Evolutionary conservation across 2,113 vertebrate genomes (phyloP).

Genomic region (Bambusicola thoracicus): DNA sequence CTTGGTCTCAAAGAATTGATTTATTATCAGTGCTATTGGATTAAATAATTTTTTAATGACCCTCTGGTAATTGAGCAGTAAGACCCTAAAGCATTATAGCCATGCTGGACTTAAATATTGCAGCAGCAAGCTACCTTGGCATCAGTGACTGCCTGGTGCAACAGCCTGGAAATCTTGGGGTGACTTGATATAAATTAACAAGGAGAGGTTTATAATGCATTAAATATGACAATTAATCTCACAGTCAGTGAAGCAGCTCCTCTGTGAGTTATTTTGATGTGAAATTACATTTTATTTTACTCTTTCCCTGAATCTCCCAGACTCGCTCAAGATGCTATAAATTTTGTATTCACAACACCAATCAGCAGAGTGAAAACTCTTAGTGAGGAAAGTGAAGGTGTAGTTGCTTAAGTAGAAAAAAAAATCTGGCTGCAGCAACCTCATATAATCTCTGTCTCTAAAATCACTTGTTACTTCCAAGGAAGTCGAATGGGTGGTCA

Average conservation of each 20-base stretch:
- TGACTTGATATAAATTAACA: constrained; percentile 57
- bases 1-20: neutral
- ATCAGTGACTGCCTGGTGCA: constrained; percentile 34
- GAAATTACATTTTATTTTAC: constrained; percentile 53
- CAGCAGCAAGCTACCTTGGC: neutral
- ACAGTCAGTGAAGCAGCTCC: constrained; percentile 36
- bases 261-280: constrained; percentile 50
- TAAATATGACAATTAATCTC: constrained; percentile 65
- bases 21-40: neutral
- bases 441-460: neutral
- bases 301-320: neutral
- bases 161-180: constrained; percentile 57
- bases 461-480: neutral
- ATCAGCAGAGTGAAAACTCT: constrained; percentile 10
- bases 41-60: constrained; percentile 47
- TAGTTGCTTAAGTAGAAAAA: neutral
- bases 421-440: neutral
- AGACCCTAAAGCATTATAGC: constrained; percentile 30
- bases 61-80: constrained; percentile 41
- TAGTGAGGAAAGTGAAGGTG: neutral
- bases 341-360: constrained; percentile 41
- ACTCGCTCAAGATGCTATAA: neutral
- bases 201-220: constrained; percentile 57
- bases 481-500: neutral
- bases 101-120: constrained; percentile 19